Percentiles rank a stretch among this genome's conserved stretches.
These are phyloP conservation scores for Amblyteles armatorius DNA, from an alignment of 2,888 invertebrate genomes.

Conservation along the genomic window DNA sequence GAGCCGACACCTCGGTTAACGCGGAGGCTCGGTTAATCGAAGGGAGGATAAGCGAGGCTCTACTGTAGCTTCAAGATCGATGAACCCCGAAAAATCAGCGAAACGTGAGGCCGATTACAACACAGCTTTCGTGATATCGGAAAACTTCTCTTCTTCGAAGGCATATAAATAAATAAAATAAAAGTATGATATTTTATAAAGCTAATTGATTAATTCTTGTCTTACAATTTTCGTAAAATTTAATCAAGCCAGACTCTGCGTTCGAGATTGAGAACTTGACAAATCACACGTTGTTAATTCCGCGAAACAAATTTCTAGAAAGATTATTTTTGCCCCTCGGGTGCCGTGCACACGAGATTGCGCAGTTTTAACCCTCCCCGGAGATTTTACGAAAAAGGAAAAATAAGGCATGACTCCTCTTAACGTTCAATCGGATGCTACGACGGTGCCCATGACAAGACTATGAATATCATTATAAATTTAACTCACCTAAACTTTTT, in stretches of 20 bases:
- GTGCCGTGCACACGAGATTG: constrained; percentile 29
- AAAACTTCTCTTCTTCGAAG: background rate
- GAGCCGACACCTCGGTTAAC: too few relatives aligned
- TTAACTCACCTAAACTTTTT: constrained; percentile 52
- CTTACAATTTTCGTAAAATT: background rate
- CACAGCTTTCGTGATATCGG: background rate
- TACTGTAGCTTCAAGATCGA: constrained; percentile 34
- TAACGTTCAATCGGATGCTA: constrained; percentile 73
- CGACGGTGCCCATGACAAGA: constrained; percentile 61
- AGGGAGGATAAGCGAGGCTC: too few relatives aligned
- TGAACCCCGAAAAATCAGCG: constrained; percentile 54
- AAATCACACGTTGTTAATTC: constrained; percentile 41
- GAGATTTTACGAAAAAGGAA: background rate
- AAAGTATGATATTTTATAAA: background rate
- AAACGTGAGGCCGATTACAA: constrained; percentile 48
- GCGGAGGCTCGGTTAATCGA: too few relatives aligned
- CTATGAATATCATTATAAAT: constrained; percentile 72
- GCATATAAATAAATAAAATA: background rate
- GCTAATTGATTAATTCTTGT: background rate
- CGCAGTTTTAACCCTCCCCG: constrained; percentile 9
- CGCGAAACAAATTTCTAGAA: constrained; percentile 50
- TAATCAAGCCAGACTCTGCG: background rate
- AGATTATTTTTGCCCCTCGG: constrained; percentile 53
- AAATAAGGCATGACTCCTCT: constrained; percentile 2
- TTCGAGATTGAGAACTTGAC: constrained; percentile 18